Evolutionary conservation across 2,888 invertebrate genomes (phyloP).

Genomic region (Troglohyphantes excavatus): DNA sequence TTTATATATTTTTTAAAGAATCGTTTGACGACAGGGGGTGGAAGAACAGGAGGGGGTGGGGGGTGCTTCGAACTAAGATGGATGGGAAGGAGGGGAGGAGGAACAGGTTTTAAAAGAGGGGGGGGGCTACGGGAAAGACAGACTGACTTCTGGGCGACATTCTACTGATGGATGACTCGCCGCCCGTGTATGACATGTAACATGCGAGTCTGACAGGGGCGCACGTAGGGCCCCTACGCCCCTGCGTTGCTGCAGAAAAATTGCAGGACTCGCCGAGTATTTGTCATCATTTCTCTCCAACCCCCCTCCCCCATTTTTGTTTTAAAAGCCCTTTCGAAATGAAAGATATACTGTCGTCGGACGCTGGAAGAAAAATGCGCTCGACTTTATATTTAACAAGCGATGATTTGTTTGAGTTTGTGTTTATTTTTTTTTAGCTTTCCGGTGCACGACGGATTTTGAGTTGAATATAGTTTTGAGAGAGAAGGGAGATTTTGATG

Average conservation of each 20-base stretch:
- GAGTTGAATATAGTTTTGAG: no score
- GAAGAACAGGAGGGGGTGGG: slow-evolving; percentile 21
- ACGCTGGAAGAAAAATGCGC: slow-evolving; percentile 27
- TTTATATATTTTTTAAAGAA: slow-evolving; percentile 18
- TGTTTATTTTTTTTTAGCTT: background rate
- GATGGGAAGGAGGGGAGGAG: slow-evolving; percentile 43
- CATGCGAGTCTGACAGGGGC: slow-evolving; percentile 73
- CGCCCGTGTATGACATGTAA: slow-evolving; percentile 69
- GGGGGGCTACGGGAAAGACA: background rate
- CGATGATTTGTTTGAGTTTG: slow-evolving; percentile 57
- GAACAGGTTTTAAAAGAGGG: slow-evolving; percentile 46
- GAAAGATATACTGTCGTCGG: slow-evolving; percentile 32
- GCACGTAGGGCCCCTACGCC: slow-evolving; percentile 14
- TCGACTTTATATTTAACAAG: slow-evolving; percentile 54
- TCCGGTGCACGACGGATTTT: background rate
- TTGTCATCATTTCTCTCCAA: slow-evolving; percentile 36
- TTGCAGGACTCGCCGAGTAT: slow-evolving; percentile 40
- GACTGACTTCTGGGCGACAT: slow-evolving; percentile 63
- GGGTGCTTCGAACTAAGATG: slow-evolving; percentile 60
- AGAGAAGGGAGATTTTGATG: background rate
- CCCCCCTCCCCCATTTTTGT: slow-evolving; percentile 20
- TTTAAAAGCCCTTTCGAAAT: slow-evolving; percentile 44
- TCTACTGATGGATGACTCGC: slow-evolving; percentile 67
- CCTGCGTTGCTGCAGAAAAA: slow-evolving; percentile 41
- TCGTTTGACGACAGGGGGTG: slow-evolving; percentile 6